These are phyloP conservation scores for Nymphicus hollandicus DNA, from an alignment of 2,113 vertebrate genomes.

Conservation along the genomic window DNA sequence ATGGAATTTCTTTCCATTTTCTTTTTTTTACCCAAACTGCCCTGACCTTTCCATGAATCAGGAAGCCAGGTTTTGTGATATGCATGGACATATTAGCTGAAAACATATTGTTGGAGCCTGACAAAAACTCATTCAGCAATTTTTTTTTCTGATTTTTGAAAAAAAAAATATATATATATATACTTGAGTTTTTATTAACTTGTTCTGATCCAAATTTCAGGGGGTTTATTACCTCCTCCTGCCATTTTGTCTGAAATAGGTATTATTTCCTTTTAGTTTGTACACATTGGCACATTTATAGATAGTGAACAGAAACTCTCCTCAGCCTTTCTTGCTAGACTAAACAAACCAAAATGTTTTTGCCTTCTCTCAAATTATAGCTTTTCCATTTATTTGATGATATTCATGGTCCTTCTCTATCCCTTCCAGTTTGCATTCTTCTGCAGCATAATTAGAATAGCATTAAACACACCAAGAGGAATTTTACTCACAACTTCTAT, in stretches of 20 bases:
- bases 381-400: not conserved
- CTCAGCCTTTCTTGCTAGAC: not conserved
- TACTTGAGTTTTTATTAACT: not conserved
- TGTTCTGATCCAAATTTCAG: not conserved
- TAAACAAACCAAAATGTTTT: not conserved
- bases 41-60: no score
- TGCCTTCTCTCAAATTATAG: not conserved
- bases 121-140: not conserved
- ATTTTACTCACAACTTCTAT: not conserved
- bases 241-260: not conserved
- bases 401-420: not conserved
- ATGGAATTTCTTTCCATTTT: no score
- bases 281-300: not conserved
- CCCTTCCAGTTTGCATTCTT: not conserved
- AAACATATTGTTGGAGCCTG: not conserved
- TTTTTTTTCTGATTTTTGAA: not conserved
- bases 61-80: no score
- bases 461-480: not conserved
- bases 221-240: fast-evolving
- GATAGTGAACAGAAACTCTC: not conserved
- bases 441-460: not conserved
- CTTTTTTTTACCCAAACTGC: no score
- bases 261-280: not conserved
- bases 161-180: not conserved
- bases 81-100: not conserved